Conservation (phyloP, 2,113 vertebrate species). For the Genyomyrus donnyi region DNA sequence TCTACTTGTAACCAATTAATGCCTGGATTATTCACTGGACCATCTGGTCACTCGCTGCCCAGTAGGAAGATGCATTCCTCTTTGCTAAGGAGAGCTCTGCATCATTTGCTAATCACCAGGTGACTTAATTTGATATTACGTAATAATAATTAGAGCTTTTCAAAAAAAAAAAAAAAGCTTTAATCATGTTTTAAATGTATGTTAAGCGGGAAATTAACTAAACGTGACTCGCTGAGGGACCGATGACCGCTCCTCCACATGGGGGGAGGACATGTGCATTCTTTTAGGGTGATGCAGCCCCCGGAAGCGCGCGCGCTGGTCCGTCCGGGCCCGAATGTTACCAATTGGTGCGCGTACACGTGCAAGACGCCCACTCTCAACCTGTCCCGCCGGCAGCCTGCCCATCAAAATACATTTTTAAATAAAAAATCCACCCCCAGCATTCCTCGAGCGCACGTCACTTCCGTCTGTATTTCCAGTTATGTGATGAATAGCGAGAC, state of each 20-base stretch:
- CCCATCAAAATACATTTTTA: background rate
- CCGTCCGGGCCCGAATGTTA: constrained; percentile 22
- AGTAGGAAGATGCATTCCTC: background rate
- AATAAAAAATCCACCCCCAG: constrained; percentile 30
- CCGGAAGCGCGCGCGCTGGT: constrained; percentile 16
- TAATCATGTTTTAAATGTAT: background rate
- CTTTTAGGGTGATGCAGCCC: constrained; percentile 40
- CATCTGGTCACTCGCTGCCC: background rate
- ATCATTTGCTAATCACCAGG: background rate
- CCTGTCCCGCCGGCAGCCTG: constrained; percentile 35
- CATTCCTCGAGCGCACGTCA: constrained; percentile 55
- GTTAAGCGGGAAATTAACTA: background rate
- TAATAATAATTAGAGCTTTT: background rate
- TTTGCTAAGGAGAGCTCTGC: background rate
- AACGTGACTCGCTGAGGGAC: background rate
- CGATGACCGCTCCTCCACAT: constrained; percentile 4
- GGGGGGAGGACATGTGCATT: constrained; percentile 30
- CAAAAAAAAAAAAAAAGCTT: background rate
- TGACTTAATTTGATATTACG: background rate
- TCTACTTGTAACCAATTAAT: background rate
- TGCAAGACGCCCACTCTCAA: constrained; percentile 44
- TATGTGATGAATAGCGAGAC: constrained; percentile 12
- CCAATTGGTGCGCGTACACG: constrained; percentile 36
- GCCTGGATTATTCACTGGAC: background rate
- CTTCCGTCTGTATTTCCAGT: constrained; percentile 38